Base-by-base conservation (phyloP, 2,888 invertebrate species). In the Aromia moschata region DNA sequence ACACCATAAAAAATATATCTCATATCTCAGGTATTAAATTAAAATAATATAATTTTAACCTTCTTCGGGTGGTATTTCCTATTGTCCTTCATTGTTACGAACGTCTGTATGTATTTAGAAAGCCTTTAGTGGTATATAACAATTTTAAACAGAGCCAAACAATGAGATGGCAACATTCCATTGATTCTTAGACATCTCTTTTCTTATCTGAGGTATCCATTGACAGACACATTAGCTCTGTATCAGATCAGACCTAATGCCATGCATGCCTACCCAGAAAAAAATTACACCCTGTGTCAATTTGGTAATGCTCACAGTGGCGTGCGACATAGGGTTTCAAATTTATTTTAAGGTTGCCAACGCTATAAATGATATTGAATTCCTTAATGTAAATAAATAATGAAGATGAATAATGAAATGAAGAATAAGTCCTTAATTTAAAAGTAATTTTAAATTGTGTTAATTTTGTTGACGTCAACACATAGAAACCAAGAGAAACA, bases 151-250 rank as follows among this genome's bases (percentile, higher is more conserved):
- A 52, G 52, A 36, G 37, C 57, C 51, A 57, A 52, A 57, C 57
- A 57, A 57, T 43, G 57, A 51, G 47, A 47, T 38, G 37, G 57
- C 49, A 52, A 57, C 57, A 57, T 57, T 56, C 56, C 56, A 51
- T 41, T 36, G 41, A 56, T 49, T 33, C 57, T 46, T 43, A 45
- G 45, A 44, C 44, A 40, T 41, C 41, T 52, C 41, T 41, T 40
- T 52, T 55, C 56, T 64, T 61, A 68, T 65, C 63, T 54, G 62
- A 61, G 62, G 62, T 66, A 60, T 65, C 62, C 63, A 67, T 59
- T 70, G 67, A 68, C 68, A 70, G 70, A 43, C 70, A 65, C 69
- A 71, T 70, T 67, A 70, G 62, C 63, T 54, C 58, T 65, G 56
- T 43, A 53, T 36, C 45, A 17, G 51, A 52, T 52, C 40, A 31